Evolutionary conservation across 2,888 invertebrate species (phyloP).

Genomic region (Ectobius pallidus): DNA sequence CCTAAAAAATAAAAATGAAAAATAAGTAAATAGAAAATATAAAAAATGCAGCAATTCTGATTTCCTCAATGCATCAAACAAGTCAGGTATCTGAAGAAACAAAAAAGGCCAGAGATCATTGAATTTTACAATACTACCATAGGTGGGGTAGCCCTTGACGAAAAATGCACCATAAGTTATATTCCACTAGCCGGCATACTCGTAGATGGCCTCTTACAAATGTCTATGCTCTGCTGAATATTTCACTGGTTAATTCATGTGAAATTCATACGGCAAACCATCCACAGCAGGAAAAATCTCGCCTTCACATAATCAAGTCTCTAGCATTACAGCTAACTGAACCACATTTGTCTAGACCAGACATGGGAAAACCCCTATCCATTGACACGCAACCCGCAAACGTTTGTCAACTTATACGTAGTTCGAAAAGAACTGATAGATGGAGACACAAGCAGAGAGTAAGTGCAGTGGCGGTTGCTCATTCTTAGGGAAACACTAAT

Average conservation of each 20-base stretch:
- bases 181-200: not conserved
- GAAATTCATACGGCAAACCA: not conserved
- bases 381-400: too few species aligned
- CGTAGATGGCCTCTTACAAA: not conserved
- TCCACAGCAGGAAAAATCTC: not conserved
- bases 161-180: not conserved
- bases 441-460: too few species aligned
- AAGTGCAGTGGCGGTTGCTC: too few species aligned
- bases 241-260: not conserved
- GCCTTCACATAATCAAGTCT: not conserved
- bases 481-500: too few species aligned
- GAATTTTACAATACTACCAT: not conserved
- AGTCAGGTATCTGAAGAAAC: not conserved
- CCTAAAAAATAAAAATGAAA: too few species aligned
- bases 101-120: not conserved
- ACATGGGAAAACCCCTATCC: too few species aligned
- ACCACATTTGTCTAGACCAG: not conserved
- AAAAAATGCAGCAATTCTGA: not conserved
- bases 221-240: not conserved
- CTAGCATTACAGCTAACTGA: not conserved
- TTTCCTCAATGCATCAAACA: not conserved
- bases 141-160: not conserved
- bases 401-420: too few species aligned
- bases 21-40: too few species aligned
- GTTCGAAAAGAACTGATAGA: too few species aligned